A percentile compares a stretch with the other conserved stretches of the same genome.
Evolutionary conservation across 2,113 vertebrate genomes (phyloP).

Genomic region (Chaetura pelagica): DNA sequence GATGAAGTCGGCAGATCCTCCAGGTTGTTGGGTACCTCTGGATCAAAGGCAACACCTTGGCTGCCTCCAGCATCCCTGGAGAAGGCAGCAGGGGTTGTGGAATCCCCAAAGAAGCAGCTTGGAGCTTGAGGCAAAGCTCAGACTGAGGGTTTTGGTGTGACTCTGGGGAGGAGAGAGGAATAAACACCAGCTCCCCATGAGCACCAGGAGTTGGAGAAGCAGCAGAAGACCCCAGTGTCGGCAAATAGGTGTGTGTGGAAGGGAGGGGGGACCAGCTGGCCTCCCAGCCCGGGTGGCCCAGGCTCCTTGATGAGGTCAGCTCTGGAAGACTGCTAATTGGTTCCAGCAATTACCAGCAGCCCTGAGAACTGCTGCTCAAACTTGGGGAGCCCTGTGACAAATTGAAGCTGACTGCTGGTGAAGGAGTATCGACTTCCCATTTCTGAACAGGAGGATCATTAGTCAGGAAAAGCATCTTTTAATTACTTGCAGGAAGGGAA

Average conservation of each 20-base stretch:
- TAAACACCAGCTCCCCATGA: not conserved
- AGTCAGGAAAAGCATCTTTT: constrained; percentile 96
- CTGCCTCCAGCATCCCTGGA: not conserved
- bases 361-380: constrained; percentile 67
- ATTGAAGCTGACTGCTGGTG: constrained; percentile 87
- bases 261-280: constrained; percentile 17
- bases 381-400: constrained; percentile 83
- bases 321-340: constrained; percentile 70
- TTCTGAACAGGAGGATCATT: constrained; percentile 87
- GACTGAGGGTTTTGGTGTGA: not conserved
- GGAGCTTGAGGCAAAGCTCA: not conserved
- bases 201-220: not conserved
- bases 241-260: not conserved
- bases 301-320: constrained; percentile 68
- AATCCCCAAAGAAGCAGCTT: not conserved
- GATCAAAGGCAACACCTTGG: not conserved
- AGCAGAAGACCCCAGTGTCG: accelerated
- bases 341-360: constrained; percentile 74
- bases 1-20: not conserved
- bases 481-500: constrained; percentile 85
- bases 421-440: constrained; percentile 89
- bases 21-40: accelerated
- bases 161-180: not conserved
- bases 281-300: not conserved
- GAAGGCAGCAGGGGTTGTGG: not conserved